Evolutionary conservation across 1,140 invertebrate species (phyloP).

Genomic region (Drosophila dunni): DNA sequence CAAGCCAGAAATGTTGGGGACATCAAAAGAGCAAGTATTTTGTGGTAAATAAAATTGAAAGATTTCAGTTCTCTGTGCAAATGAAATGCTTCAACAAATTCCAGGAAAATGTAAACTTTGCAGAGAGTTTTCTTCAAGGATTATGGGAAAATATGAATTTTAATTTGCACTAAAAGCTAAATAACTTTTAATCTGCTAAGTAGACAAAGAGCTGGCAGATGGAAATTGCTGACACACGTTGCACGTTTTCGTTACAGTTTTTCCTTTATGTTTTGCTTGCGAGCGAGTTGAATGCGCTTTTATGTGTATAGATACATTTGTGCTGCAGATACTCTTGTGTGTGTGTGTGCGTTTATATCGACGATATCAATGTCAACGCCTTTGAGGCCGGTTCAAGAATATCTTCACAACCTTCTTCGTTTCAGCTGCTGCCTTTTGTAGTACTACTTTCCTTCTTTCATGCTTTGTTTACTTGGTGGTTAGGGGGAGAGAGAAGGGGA

Average conservation of each 20-base stretch:
- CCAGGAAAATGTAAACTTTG: not conserved
- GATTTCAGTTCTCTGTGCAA: not conserved
- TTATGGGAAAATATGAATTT: not conserved
- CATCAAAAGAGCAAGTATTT: not conserved
- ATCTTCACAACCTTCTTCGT: conserved; percentile 43
- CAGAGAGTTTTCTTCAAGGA: too few species aligned
- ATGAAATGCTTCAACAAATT: not conserved
- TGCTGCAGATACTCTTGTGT: not conserved
- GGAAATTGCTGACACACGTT: conserved; percentile 1
- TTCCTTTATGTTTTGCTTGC: conserved; percentile 19
- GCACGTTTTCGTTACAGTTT: not conserved
- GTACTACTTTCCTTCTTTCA: conserved; percentile 50
- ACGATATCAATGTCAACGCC: conserved; percentile 31
- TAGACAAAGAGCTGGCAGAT: not conserved
- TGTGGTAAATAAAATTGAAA: not conserved
- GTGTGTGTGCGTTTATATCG: conserved; percentile 1
- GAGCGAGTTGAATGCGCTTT: conserved; percentile 45
- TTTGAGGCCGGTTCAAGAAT: conserved; percentile 69
- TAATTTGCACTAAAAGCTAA: not conserved
- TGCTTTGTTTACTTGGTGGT: conserved; percentile 1
- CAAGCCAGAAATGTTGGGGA: conserved; percentile 26
- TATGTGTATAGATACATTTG: conserved; percentile 11
- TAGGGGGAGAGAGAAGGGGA: too few species aligned
- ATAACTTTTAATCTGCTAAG: not conserved
- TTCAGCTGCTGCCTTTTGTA: not conserved